Evolutionary conservation across 2,797 vertebrate species (phyloP), one percentile per base, ranked within the genome.

Genomic region (Helicolenus hilgendorfi): DNA sequence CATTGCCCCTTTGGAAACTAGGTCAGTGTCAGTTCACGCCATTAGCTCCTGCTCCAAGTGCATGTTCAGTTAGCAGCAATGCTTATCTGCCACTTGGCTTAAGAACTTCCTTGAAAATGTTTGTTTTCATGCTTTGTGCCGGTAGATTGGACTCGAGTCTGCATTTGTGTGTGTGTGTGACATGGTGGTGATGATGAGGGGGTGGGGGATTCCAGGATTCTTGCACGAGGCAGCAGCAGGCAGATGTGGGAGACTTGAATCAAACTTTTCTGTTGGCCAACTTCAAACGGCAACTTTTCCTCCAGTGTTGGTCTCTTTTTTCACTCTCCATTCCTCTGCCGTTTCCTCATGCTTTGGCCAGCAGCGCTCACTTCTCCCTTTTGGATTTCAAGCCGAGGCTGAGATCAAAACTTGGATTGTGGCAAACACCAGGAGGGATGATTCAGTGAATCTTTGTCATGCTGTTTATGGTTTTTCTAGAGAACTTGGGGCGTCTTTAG

Each of bases 191-290:
- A 86, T 93, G 89, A 91, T 93, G 85, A 92, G 90, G 90, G 89
- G 94, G 87, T 86, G 94, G 94, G 96, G 94, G 96, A 96, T 95
- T 96, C 91, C 92, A 94, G 93, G 86, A 92, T 88, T 91, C 58
- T 88, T 89, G 95, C 90, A 94, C 59, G 84, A 94, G 84, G 89
- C 94, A 94, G 91, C 88, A 92, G 91, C 88, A 92, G 94, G 94
- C 92, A 94, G 92, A 94, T 94, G 93, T 95, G 92, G 93, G 92
- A 95, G 94, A 94, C 90, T 95, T 87, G 89, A 94, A 94, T 94
- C 93, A 91, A 95, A 95, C 87, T 80, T 92, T 90, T 91, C 87
- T 92, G 82, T 88, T 92, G 91, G 94, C 94, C 75, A 89, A 92
- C 90, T 92, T 93, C 89, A 96, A 93, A 96, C 89, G 90, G 84